A percentile compares a stretch with the other conserved stretches of the same genome.
These are phyloP conservation scores for Eurystomus gularis DNA, from an alignment of 2,113 vertebrate genomes.

Conservation along the genomic window DNA sequence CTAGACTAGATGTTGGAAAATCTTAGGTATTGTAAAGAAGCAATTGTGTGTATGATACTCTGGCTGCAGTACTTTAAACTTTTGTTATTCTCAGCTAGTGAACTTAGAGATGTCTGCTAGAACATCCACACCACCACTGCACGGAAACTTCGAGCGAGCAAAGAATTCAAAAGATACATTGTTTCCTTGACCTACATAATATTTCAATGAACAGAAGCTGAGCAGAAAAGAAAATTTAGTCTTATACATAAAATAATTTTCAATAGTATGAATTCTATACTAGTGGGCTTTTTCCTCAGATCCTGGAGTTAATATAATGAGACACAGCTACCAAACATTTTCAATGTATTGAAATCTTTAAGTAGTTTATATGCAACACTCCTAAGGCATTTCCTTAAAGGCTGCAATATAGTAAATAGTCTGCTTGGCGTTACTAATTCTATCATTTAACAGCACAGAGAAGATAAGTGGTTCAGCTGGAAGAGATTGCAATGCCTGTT, in stretches of 20 bases:
- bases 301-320: neutral
- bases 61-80: neutral
- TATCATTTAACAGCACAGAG: neutral
- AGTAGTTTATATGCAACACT: neutral
- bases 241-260: neutral
- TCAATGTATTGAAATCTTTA: neutral
- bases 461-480: neutral
- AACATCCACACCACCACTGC: neutral
- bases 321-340: neutral
- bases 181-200: neutral
- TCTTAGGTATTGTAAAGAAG: neutral
- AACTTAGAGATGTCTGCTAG: neutral
- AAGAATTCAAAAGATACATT: neutral
- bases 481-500: neutral
- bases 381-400: neutral
- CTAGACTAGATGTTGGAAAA: neutral
- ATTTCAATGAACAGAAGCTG: neutral
- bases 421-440: neutral
- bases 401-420: neutral
- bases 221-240: neutral
- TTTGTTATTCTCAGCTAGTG: neutral
- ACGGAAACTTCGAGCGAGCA: neutral
- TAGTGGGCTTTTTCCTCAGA: neutral
- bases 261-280: neutral
- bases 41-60: fast-evolving